Evolutionary conservation across 2,797 vertebrate genomes (phyloP).

Genomic region (Eremophila alpestris): DNA sequence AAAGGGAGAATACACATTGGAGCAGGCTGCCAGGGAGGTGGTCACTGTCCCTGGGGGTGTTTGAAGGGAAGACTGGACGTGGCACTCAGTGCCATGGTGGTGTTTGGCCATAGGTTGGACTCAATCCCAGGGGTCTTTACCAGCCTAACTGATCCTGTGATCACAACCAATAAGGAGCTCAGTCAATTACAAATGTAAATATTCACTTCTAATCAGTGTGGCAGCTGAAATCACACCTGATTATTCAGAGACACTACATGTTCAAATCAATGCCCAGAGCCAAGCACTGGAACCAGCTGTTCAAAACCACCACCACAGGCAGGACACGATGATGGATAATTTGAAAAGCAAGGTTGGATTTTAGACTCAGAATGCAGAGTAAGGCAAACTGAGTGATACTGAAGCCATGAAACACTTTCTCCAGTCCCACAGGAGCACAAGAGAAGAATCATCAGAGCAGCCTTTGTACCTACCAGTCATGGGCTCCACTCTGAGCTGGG

Average conservation of each 20-base stretch:
- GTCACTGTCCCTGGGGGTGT: neutral
- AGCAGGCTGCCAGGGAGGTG: neutral
- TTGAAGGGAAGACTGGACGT: neutral
- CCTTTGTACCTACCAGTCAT: constrained; percentile 83
- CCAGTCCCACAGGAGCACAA: neutral
- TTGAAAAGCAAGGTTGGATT: neutral
- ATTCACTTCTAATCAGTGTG: neutral
- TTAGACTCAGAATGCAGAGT: neutral
- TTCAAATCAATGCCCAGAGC: neutral
- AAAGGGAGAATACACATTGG: neutral
- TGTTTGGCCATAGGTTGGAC: neutral
- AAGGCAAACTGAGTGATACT: neutral
- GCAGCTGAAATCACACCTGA: neutral
- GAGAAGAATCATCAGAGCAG: neutral
- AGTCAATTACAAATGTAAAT: neutral
- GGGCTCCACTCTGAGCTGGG: constrained; percentile 92
- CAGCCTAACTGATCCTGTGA: neutral
- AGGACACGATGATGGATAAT: neutral
- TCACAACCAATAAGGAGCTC: neutral
- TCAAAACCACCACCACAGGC: neutral
- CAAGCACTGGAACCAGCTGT: neutral
- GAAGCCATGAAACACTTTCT: neutral
- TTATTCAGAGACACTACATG: neutral
- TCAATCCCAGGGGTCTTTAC: neutral
- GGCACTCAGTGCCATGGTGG: neutral